Percentiles rank a stretch among this genome's conserved stretches.
Evolutionary conservation across 2,888 invertebrate genomes (phyloP).

Genomic region (Fabriciana adippe): DNA sequence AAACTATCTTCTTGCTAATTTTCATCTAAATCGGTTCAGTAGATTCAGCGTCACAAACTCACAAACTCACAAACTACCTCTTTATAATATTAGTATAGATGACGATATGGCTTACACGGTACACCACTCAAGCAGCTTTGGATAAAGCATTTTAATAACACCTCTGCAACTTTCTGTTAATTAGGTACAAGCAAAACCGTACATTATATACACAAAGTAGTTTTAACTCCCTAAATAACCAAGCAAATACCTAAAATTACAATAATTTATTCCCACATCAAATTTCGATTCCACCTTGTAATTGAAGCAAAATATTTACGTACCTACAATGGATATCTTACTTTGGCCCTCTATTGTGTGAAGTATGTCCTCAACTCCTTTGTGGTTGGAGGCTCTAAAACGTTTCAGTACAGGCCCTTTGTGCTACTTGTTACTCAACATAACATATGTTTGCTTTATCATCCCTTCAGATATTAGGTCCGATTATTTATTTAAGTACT

Average conservation of each 20-base stretch:
- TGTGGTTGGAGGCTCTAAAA: slow-evolving; percentile 21
- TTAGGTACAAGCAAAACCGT: too few species aligned
- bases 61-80: too few species aligned
- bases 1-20: too few species aligned
- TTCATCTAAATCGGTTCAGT: too few species aligned
- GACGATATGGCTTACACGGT: too few species aligned
- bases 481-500: background rate
- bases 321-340: slow-evolving; percentile 25
- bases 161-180: too few species aligned
- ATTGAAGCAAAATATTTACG: slow-evolving; percentile 37
- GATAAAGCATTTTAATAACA: too few species aligned
- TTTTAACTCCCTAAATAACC: background rate
- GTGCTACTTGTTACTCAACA: slow-evolving; percentile 2
- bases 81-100: too few species aligned
- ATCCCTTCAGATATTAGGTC: background rate
- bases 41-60: too few species aligned
- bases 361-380: slow-evolving; percentile 21
- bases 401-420: slow-evolving; percentile 9
- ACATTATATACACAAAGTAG: too few species aligned
- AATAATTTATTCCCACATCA: slow-evolving; percentile 7
- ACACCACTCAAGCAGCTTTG: too few species aligned
- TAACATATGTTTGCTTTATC: slow-evolving; percentile 3
- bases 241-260: background rate
- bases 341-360: slow-evolving; percentile 28
- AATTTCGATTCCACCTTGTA: slow-evolving; percentile 23